Evolutionary conservation across 2,888 invertebrate genomes (phyloP), one percentile per base, ranked within the genome.

Genomic region (Scotopteryx bipunctaria): DNA sequence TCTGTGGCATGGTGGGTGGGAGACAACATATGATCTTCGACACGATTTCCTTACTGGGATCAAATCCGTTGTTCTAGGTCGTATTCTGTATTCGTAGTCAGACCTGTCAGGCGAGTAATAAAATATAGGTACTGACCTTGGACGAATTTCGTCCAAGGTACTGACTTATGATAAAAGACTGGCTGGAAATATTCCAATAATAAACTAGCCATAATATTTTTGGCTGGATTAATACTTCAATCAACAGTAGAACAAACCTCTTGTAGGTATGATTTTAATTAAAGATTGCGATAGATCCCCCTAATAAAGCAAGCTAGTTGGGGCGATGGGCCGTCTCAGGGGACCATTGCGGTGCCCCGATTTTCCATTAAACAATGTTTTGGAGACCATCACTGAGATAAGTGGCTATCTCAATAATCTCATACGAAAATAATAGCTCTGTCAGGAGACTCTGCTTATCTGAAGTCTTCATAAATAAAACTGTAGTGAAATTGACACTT

Each of bases 301-400:
- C 21, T 27, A 48, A 57, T 23, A 42, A 53, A 49, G 47, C 50
- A 43, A 57, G 55, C 44, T 56, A 58, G 55, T 55, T 57, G 57
- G 68, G 73, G 65, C 45, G 63, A 55, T 52, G 49, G 44, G 46
- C 6, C 53, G 49, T 29, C 36, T 67, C 67, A 45, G 11, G 67
- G 67, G 76, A 71, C 38, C 13, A 6, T 17, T 37, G 46, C 32
- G 64, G 61, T 64, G 60, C 61, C 68, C 67, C 61, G 60, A 64
- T 66, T 72, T 72, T 69, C 63, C 66, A 70, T 71, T 71, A 68
- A 67, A 63, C 62, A 62, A 47, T 51, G 55, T 52, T 60, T 56
- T 42, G 52, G 49, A 47, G 55, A 45, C 55, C 45, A 55, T 52
- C 51, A 40, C 42, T 3, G 32, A 52, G 61, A 55, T 58, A 49